Percentiles rank a stretch among this genome's conserved stretches.
phyloP scores from a whole-genome alignment of 1,140 invertebrate species.

The Catajapyx aquilonaris region DNA sequence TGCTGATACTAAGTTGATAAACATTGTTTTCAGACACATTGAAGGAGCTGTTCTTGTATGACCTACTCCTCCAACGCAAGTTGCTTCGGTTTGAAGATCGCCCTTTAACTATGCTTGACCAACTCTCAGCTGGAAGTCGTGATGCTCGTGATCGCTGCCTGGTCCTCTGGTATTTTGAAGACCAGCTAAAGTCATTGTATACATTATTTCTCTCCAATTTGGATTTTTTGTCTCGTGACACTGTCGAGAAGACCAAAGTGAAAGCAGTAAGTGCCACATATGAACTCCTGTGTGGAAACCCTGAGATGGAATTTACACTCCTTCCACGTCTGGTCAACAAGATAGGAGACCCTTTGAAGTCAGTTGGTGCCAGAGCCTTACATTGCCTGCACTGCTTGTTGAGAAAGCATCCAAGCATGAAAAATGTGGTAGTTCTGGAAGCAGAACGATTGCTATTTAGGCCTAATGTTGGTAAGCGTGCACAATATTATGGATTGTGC shows the following conservation, averaged over 20 bases:
- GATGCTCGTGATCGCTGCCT: constrained; percentile 24
- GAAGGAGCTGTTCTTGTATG: no score
- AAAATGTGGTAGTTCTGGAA: constrained; percentile 61
- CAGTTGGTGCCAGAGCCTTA: constrained; percentile 67
- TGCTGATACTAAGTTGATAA: no score
- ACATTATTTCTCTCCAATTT: constrained; percentile 41
- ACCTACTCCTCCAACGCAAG: no score
- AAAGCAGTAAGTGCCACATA: constrained; percentile 56
- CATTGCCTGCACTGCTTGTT: constrained; percentile 69
- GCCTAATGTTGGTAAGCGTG: constrained; percentile 55
- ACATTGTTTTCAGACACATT: no score
- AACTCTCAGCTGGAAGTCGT: constrained; percentile 16
- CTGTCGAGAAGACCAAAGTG: constrained; percentile 55
- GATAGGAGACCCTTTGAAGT: constrained; percentile 74
- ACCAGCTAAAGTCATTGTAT: constrained; percentile 57
- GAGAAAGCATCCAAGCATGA: constrained; percentile 81
- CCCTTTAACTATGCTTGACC: constrained; percentile 18
- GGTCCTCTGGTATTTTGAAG: constrained; percentile 53
- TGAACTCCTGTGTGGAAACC: constrained; percentile 54
- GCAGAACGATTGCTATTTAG: constrained; percentile 73
- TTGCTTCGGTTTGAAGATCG: constrained; percentile 50
- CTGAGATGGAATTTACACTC: constrained; percentile 91
- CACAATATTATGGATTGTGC: constrained; percentile 87
- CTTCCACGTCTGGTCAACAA: constrained; percentile 76
- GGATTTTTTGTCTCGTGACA: constrained; percentile 37